These are phyloP conservation scores for Thereva unica DNA, from an alignment of 2,888 invertebrate species.

Conservation along the genomic window DNA sequence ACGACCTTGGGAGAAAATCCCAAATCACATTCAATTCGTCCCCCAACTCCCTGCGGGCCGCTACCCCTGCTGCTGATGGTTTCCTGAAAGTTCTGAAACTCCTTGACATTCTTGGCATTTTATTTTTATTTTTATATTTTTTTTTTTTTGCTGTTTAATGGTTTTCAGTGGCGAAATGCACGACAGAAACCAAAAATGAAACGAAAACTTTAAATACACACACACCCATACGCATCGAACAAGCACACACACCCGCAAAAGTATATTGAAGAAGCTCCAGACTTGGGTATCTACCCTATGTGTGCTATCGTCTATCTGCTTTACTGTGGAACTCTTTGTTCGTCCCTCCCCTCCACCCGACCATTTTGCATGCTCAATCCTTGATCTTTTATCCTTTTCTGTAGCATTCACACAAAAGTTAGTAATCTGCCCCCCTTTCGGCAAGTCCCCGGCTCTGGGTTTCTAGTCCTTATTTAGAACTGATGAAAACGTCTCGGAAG, in stretches of 20 bases:
- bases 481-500: no score
- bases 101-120: constrained; percentile 28
- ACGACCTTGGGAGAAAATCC: constrained; percentile 30
- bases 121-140: constrained; percentile 17
- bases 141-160: constrained; percentile 15
- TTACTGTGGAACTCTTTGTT: no score
- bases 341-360: neutral
- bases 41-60: neutral
- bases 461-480: neutral
- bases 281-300: no score
- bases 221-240: no score
- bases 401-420: no score
- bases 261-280: no score
- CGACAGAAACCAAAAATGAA: constrained; percentile 18
- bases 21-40: constrained; percentile 1
- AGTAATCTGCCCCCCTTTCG: neutral
- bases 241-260: no score
- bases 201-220: constrained; percentile 8
- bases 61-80: neutral
- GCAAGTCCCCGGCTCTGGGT: neutral
- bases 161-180: constrained; percentile 10
- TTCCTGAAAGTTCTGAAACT: neutral
- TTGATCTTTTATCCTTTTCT: no score
- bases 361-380: neutral
- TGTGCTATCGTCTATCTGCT: no score